Base-by-base conservation (phyloP, 2,797 vertebrate genomes). In the Brachyrhaphis roseni region DNA sequence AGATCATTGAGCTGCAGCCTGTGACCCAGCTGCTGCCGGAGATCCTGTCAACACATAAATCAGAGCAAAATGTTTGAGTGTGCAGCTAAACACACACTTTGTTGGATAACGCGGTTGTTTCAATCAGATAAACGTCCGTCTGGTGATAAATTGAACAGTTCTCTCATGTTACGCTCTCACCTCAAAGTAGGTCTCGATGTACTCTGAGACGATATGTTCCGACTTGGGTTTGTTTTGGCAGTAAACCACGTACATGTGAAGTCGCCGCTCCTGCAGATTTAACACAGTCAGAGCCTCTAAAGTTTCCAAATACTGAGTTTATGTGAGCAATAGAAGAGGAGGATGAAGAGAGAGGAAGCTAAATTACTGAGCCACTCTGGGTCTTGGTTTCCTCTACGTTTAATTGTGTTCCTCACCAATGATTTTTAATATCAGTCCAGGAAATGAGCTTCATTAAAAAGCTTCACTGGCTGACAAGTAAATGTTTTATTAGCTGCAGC, bases 141-240 rank as follows among this genome's bases (percentile, higher is more conserved):
- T 28, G 43, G 26, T 71, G 41, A 45, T n/a, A 45, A 16, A 28
- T 46, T 7, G 45, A 12, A 15, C n/a, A 16, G 13, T 45, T 46
- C 43, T 13, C 2, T 41, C 20, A 12, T 68, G 13, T 41, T 23
- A 68, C 13, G 10, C 36, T 77, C 75, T 84, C 93, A 99, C 98
- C 97, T 99, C 98, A 95, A 99, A 99, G 95, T 97, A 99, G 0
- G 96, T 98, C 87, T 99, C 98, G 64, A 99, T 98, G 92, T 97
- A 98, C 90, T 99, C 98, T 0, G 98, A 98, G 89, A 99, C 98
- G 59, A 99, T 97, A 93, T 98, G 97, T 92, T 99, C 98, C 64
- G 98, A 99, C 96, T 98, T 99, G 94, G 98, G 98, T 94, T 98
- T 99, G 94, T 99, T 99, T 91, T 99, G 98, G 92, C 98, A 99